These are phyloP conservation scores for Maniola hyperantus DNA, from an alignment of 2,888 invertebrate genomes.

Conservation along the genomic window DNA sequence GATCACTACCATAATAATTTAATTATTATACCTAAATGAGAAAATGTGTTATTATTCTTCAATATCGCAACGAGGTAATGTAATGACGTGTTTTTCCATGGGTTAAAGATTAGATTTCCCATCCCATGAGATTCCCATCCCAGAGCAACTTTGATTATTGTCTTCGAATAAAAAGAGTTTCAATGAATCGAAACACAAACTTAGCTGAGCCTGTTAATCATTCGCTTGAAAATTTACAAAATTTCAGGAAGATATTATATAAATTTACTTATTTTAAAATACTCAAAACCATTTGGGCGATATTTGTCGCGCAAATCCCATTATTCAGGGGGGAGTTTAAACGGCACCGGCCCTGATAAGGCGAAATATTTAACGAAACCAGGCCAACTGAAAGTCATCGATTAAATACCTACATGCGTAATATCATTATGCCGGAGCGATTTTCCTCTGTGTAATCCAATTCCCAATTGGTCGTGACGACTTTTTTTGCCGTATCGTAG, in stretches of 20 bases:
- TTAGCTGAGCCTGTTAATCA: too few species aligned
- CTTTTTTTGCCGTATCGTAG: not conserved
- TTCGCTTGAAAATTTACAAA: too few species aligned
- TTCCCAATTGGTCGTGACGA: not conserved
- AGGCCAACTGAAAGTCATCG: slow-evolving; percentile 64
- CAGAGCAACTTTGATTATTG: too few species aligned
- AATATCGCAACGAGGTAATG: too few species aligned
- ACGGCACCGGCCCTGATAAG: slow-evolving; percentile 36
- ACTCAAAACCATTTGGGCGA: slow-evolving; percentile 12
- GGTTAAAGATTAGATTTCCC: too few species aligned
- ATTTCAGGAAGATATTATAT: not conserved
- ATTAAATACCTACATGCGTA: slow-evolving; percentile 66
- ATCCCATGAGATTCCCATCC: too few species aligned
- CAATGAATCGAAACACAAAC: too few species aligned
- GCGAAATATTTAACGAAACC: slow-evolving; percentile 48
- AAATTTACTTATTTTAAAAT: not conserved
- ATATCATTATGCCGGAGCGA: slow-evolving; percentile 60
- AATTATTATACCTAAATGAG: too few species aligned
- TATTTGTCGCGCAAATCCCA: slow-evolving; percentile 28
- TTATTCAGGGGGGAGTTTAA: slow-evolving; percentile 39
- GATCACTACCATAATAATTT: too few species aligned
- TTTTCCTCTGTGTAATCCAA: slow-evolving; percentile 26
- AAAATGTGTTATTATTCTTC: too few species aligned
- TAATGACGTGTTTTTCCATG: too few species aligned
- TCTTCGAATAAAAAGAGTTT: too few species aligned